Percentiles rank a stretch among this genome's conserved stretches.
These are phyloP conservation scores for Mus musculus DNA, from an alignment of 2,113 vertebrate genomes.

Conservation along the genomic window GRCm39 chr17:50016501-50017000, in stretches of 20 bases:
- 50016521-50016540: constrained; percentile 20
- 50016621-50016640: not conserved
- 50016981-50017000: not conserved
- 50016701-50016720: not conserved
- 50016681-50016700: not conserved
- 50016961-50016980: not conserved
- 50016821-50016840: not conserved
- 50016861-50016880: not conserved
- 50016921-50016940: not conserved
- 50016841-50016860: not conserved
- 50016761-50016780: too few relatives aligned
- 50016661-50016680: not conserved
- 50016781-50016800: not conserved
- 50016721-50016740: not conserved
- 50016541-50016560: constrained; percentile 3
- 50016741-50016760: not conserved
- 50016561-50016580: not conserved
- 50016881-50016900: not conserved
- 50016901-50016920: not conserved
- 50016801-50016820: not conserved
- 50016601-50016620: not conserved
- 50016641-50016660: not conserved
- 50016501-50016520: not conserved
- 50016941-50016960: not conserved
- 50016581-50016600: not conserved